Base-by-base conservation (phyloP, 2,888 invertebrate genomes). In the Colostygia pectinataria region DNA sequence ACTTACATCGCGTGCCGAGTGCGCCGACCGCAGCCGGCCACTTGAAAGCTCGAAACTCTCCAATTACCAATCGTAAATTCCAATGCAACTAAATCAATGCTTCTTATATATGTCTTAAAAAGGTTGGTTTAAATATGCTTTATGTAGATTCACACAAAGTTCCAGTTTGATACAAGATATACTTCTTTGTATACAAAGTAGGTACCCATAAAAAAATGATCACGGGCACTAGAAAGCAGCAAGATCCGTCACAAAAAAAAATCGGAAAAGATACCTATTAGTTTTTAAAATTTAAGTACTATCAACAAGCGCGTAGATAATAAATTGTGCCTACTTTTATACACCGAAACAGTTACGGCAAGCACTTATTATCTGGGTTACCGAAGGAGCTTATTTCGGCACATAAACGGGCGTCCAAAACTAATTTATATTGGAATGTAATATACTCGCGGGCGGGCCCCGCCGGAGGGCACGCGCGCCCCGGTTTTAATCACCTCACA, bases 371-470 rank as follows among this genome's bases (percentile, higher is more conserved):
- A 75, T 66, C 62, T 63, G 70, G 66, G 71, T 69, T 69, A 74
- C 59, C 65, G 66, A 62, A 62, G 62, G 65, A 74, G 73, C 67
- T 77, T 77, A 83, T 85, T 83, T 85, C 83, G 84, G 83, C 84
- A 80, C 77, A 79, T 74, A 80, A 78, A 76, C 76, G 65, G 68
- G 70, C 70, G 68, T 69, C 78, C 69, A 80, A 87, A 90, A 88
- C 85, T 84, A 89, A 90, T 90, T 89, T 87, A 84, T 85, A 87
- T 83, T 78, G 89, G 89, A 89, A 90, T 90, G 89, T 87, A 87
- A 87, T 87, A 82, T 86, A 87, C 81, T 80, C 77, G 72, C 74
- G 77, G 75, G 70, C 73, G 71, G 55, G 68, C 61, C 36, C 50
- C 72, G 79, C 83, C 66, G 64, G 61, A 67, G 72, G 86, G 86